Conservation (phyloP, 2,797 vertebrate species). For the Cynodonichthys magdalenae region DNA sequence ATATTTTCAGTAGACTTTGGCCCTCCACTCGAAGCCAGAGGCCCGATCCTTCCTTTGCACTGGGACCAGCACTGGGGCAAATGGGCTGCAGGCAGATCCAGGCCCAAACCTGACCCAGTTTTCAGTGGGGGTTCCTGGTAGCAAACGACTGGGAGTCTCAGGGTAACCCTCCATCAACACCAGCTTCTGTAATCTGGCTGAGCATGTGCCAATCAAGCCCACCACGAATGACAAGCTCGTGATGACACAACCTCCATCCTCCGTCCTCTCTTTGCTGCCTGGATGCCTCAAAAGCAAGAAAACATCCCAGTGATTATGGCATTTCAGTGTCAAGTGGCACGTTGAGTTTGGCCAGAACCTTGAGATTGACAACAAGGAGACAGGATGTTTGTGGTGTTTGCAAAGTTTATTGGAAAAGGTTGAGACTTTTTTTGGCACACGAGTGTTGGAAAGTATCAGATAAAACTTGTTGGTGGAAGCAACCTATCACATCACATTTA, state of each 20-base stretch:
- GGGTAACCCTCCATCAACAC: slow-evolving; percentile 73
- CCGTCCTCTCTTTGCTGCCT: slow-evolving; percentile 64
- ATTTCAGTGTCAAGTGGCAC: slow-evolving; percentile 77
- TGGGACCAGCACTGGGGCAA: slow-evolving; percentile 52
- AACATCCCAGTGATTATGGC: slow-evolving; percentile 76
- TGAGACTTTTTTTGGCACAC: slow-evolving; percentile 42
- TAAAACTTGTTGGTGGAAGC: slow-evolving; percentile 35
- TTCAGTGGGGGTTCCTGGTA: slow-evolving; percentile 55
- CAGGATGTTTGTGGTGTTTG: slow-evolving; percentile 64
- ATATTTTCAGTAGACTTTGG: slow-evolving; percentile 14
- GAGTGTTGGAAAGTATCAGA: slow-evolving; percentile 45
- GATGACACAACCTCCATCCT: slow-evolving; percentile 71
- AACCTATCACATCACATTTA: slow-evolving; percentile 52
- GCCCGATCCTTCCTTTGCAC: slow-evolving; percentile 48
- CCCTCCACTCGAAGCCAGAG: slow-evolving; percentile 53
- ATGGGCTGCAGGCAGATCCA: slow-evolving; percentile 54
- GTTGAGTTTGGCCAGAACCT: slow-evolving; percentile 61
- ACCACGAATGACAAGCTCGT: slow-evolving; percentile 63
- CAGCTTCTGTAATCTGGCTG: slow-evolving; percentile 66
- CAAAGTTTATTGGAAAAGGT: slow-evolving; percentile 58
- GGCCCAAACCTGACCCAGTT: slow-evolving; percentile 74
- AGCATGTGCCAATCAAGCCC: slow-evolving; percentile 76
- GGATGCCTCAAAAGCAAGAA: slow-evolving; percentile 68
- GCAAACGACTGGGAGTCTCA: slow-evolving; percentile 57
- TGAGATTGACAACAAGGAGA: slow-evolving; percentile 68